Evolutionary conservation across 2,797 vertebrate genomes (phyloP), one percentile per base, ranked within the genome.

Genomic region (Takifugu rubripes): DNA sequence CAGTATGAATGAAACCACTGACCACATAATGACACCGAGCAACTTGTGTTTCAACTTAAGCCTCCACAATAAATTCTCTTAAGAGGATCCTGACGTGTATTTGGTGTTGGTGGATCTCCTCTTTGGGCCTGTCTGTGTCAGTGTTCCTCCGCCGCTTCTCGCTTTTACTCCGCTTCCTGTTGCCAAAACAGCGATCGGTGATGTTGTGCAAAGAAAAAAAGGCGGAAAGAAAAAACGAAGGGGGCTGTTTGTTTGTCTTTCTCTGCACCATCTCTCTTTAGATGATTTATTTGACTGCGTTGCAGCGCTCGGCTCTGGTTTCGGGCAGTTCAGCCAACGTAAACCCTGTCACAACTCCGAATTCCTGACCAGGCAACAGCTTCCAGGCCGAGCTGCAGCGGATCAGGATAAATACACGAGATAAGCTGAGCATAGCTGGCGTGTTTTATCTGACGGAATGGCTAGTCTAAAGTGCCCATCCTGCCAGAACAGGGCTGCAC

Each of bases 291-390:
- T 88, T 81, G 72, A 75, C 76, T 78, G 70, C 75, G 75, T 81
- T 51, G 49, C 68, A 31, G 73, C 15, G 54, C 75, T 56, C 68
- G 31, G 84, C 88, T 92, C 81, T 66, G 56, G 87, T 91, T 91
- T 88, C 87, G 73, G 64, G 72, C 68, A 25, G 70, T 49, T 66
- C 54, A 49, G 88, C 90, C 90, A 90, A 91, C 64, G 74, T 89
- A 89, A 89, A 90, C 87, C 79, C 77, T 90, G 84, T 85, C 88
- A 85, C 81, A 86, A 87, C 74, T 83, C 70, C 56, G 79, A 87
- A 90, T 90, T 89, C 87, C 86, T 84, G 73, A 72, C 74, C 61
- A 27, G 70, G 64, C 81, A 82, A 81, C 85, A 78, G 84, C 82
- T 90, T 84, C 87, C 81, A 87, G 87, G 85, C 85, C 72, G 75